A percentile compares a stretch with the other conserved stretches of the same genome.
Conservation (phyloP, 2,113 vertebrate genomes). For the Brachionichthys hirsutus region DNA sequence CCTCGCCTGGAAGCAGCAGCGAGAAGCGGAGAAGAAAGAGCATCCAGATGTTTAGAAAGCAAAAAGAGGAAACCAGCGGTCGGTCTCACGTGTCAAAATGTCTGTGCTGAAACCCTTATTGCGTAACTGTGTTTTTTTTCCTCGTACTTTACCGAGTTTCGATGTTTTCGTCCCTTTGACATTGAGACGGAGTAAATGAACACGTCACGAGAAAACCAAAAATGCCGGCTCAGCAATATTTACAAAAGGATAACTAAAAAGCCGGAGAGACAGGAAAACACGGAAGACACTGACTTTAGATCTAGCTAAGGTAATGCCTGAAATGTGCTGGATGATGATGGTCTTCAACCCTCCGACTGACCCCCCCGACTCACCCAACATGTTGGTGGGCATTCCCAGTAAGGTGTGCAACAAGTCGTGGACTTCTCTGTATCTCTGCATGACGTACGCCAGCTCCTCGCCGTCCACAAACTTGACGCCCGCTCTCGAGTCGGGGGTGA, state of each 20-base stretch:
- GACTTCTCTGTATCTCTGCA: conserved; percentile 93
- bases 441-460: conserved; percentile 91
- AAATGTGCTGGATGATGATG: background rate
- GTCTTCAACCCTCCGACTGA: background rate
- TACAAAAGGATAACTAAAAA: too few species aligned
- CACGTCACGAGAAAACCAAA: too few species aligned
- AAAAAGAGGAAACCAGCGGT: background rate
- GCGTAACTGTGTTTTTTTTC: too few species aligned
- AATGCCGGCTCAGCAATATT: too few species aligned
- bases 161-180: too few species aligned
- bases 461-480: conserved; percentile 90
- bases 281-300: too few species aligned
- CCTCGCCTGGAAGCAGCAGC: conserved; percentile 81
- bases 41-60: background rate
- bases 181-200: too few species aligned
- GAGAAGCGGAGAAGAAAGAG: background rate
- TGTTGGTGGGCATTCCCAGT: conserved; percentile 94
- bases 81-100: too few species aligned
- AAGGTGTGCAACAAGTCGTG: conserved; percentile 94
- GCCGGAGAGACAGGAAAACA: background rate
- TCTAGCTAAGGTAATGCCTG: too few species aligned
- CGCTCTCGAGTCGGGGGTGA: conserved; percentile 91
- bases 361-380: conserved; percentile 83
- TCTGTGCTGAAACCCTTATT: too few species aligned
- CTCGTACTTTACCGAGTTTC: too few species aligned